These are phyloP conservation scores for Chromis chromis DNA, from an alignment of 2,797 vertebrate genomes.

Conservation along the genomic window DNA sequence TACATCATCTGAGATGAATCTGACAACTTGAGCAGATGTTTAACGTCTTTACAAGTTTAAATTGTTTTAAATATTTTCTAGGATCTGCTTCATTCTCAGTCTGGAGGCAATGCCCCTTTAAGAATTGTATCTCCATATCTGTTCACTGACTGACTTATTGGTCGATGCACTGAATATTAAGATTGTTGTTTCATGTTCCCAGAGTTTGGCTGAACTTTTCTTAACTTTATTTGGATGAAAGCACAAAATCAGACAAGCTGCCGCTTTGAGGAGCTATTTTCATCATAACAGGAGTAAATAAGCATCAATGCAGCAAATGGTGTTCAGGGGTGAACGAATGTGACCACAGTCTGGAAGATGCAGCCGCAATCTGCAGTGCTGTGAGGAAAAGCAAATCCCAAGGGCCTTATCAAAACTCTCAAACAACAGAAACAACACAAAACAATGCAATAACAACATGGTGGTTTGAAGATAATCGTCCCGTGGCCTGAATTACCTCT, in stretches of 20 bases:
- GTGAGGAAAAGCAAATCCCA: not conserved
- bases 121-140: too few relatives aligned
- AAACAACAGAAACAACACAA: constrained; percentile 15
- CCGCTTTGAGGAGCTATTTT: constrained; percentile 6
- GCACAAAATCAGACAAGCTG: not conserved
- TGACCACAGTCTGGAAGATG: not conserved
- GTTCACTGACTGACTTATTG: not conserved
- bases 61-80: not conserved
- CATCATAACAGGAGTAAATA: not conserved
- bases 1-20: too few relatives aligned
- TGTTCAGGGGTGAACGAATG: not conserved
- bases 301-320: not conserved
- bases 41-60: not conserved
- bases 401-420: not conserved
- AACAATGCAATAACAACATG: not conserved
- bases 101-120: too few relatives aligned
- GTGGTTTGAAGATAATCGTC: constrained; percentile 12
- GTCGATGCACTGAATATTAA: not conserved
- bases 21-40: too few relatives aligned
- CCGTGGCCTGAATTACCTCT: not conserved
- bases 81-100: not conserved
- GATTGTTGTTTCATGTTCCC: not conserved
- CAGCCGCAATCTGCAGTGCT: not conserved
- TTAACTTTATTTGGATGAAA: constrained; percentile 6
- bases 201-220: too few relatives aligned